phyloP scores from a whole-genome alignment of 1,140 invertebrate genomes.

The Drosophila bocqueti region DNA sequence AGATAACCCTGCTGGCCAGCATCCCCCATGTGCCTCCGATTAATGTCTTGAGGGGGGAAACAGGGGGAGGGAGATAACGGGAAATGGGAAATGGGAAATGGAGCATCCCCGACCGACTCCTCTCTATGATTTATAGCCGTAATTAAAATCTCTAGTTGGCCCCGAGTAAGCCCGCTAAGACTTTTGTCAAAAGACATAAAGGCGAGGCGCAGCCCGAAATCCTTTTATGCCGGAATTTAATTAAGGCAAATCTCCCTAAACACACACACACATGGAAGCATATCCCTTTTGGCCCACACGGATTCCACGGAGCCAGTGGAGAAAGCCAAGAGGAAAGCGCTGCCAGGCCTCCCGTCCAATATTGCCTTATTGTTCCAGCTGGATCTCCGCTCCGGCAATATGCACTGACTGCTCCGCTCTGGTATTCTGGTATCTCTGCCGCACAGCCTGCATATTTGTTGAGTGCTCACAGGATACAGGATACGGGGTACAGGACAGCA shows the following conservation, averaged over 20 bases:
- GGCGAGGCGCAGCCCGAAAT: conserved; percentile 46
- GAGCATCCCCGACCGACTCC: conserved; percentile 10
- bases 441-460: conserved; percentile 67
- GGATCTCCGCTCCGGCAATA: neutral
- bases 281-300: conserved; percentile 1
- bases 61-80: neutral
- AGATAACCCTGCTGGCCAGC: neutral
- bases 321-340: conserved; percentile 11
- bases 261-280: conserved; percentile 31
- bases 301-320: conserved; percentile 34
- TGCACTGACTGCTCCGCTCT: neutral
- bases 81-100: neutral
- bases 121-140: conserved; percentile 76
- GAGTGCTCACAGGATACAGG: conserved; percentile 8
- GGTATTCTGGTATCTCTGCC: conserved; percentile 60
- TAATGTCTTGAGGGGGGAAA: neutral
- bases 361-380: conserved; percentile 51
- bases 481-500: neutral
- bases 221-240: conserved; percentile 79
- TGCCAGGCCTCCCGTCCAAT: conserved; percentile 6
- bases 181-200: conserved; percentile 79
- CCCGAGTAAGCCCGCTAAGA: conserved; percentile 69
- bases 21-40: conserved; percentile 13
- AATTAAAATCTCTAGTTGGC: conserved; percentile 71
- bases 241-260: conserved; percentile 77